Percentiles rank a stretch among this genome's conserved stretches.
These are phyloP conservation scores for Dusona sp. DNA, from an alignment of 2,888 invertebrate species.

Conservation along the genomic window DNA sequence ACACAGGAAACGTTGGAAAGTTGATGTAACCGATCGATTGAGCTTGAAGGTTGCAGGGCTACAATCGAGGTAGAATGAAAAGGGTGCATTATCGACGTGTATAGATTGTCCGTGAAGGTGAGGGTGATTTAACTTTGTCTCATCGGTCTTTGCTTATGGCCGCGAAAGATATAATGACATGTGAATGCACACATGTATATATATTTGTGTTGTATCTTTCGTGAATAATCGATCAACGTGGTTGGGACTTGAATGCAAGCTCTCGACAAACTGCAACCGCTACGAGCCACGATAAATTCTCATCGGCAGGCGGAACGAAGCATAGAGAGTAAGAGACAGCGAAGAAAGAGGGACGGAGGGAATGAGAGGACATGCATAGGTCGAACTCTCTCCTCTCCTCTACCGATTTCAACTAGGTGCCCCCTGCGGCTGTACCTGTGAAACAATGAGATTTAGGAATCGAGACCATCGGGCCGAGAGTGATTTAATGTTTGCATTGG, in stretches of 20 bases:
- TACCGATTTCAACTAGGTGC: slow-evolving; percentile 7
- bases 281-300: slow-evolving; percentile 61
- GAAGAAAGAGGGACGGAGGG: background rate
- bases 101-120: background rate
- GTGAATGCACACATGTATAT: background rate
- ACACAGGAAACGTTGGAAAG: background rate
- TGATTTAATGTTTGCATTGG: slow-evolving; percentile 66
- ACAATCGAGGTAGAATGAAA: background rate
- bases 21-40: slow-evolving; percentile 9
- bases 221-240: slow-evolving; percentile 59
- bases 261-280: slow-evolving; percentile 54
- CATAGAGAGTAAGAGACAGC: slow-evolving; percentile 5
- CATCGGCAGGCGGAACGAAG: slow-evolving; percentile 37
- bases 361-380: slow-evolving; percentile 12
- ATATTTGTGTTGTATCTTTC: background rate
- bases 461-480: slow-evolving; percentile 59
- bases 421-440: slow-evolving; percentile 41
- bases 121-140: slow-evolving; percentile 24
- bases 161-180: slow-evolving; percentile 38
- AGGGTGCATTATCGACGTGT: too few relatives aligned
- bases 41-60: background rate
- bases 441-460: slow-evolving; percentile 69
- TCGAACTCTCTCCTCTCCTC: slow-evolving; percentile 17
- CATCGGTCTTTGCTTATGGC: slow-evolving; percentile 22
- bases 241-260: slow-evolving; percentile 49